Evolutionary conservation across 2,888 invertebrate species (phyloP).

Genomic region (Eupithecia vulgata): DNA sequence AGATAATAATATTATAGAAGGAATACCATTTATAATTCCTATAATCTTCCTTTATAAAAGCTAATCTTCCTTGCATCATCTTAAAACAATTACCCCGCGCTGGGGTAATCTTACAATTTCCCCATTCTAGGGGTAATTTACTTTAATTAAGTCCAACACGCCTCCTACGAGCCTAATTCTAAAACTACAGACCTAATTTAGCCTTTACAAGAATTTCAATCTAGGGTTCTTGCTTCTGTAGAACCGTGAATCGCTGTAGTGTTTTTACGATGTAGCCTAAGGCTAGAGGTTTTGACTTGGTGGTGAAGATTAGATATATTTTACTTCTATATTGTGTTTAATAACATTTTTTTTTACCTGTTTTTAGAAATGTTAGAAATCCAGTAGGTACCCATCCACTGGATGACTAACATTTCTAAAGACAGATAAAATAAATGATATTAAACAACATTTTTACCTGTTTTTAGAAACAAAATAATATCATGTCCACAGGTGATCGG

Average conservation of each 20-base stretch:
- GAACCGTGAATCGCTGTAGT: neutral
- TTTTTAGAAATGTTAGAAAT: too few relatives aligned
- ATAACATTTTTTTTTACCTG: too few relatives aligned
- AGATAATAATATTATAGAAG: neutral
- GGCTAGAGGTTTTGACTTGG: neutral
- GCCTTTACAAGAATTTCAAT: conserved; percentile 18
- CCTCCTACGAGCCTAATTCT: conserved; percentile 57
- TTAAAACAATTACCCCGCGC: conserved; percentile 43
- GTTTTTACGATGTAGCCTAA: neutral
- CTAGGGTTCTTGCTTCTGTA: conserved; percentile 11
- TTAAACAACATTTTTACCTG: too few relatives aligned
- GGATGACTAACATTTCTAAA: too few relatives aligned
- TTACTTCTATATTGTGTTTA: too few relatives aligned
- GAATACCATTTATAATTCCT: conserved; percentile 14
- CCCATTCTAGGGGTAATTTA: conserved; percentile 52
- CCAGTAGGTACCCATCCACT: too few relatives aligned
- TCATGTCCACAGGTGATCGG: too few relatives aligned
- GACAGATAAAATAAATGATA: too few relatives aligned
- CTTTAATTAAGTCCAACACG: conserved; percentile 66
- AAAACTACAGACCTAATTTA: conserved; percentile 26
- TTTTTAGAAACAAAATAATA: too few relatives aligned
- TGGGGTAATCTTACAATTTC: conserved; percentile 28
- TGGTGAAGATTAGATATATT: too few relatives aligned
- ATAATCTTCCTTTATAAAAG: conserved; percentile 13
- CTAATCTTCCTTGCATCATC: conserved; percentile 42